Evolutionary conservation across 1,140 invertebrate species (phyloP), one percentile per base, ranked within the genome.

Genomic region (Archivesica marissinica): DNA sequence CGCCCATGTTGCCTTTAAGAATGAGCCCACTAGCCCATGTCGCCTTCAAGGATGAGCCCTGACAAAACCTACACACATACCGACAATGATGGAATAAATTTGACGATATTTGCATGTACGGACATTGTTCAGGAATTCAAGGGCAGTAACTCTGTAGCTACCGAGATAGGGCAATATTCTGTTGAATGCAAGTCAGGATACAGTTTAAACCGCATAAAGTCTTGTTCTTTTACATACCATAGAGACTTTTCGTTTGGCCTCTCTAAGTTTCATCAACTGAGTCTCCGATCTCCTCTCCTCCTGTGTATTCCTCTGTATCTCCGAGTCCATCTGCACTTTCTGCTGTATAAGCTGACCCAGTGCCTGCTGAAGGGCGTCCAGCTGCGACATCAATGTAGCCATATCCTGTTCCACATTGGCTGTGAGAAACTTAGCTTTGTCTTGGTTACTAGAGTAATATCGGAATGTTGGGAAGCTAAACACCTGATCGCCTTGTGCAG

Each of bases 341-440:
- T 59, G 41, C 61, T 89, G 88, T 33, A 72, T 50, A 35, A 90
- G 35, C 25, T 50, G 74, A n/a, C 84, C 64, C 11, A 87, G 50
- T 17, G 91, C 88, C 30, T 87, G 52, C 23, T 82, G 30, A 2
- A 90, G 30, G 1, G 47, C 33, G 7, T 66, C 68, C n/a, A 92
- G 35, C n/a, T 90, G 88, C 15, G 17, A 56, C 50, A 88, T 72
- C 15, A 87, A 41, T 20, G 59, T 66, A 9, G 30, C 41, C n/a
- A 93, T 92, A 33, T 93, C 91, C 35, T 93, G 90, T 81, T 92
- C 91, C 0, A 93, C 89, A 89, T 93, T 91, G 0, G 90, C 85
- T 7, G 89, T 92, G 20, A 94, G 85, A 38, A 90, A 91, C 20
- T 86, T 87, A 0, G 90, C 89, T 38, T 85, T 88, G 23, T 88